Evolutionary conservation across 2,888 invertebrate species (phyloP).

Genomic region (Amphipoea oculea): DNA sequence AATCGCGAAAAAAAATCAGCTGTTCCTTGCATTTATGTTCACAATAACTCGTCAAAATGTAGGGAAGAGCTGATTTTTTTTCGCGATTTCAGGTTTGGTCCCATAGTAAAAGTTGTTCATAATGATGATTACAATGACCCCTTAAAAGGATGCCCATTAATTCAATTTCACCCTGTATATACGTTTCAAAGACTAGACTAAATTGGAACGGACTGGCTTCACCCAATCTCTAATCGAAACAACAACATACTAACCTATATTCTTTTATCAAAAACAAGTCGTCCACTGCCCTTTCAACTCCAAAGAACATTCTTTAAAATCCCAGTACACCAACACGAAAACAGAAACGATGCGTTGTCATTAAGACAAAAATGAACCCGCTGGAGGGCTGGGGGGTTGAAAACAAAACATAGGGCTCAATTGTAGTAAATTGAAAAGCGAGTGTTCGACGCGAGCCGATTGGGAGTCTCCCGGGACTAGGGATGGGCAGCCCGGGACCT

Average conservation of each 20-base stretch:
- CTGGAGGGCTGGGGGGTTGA: conserved; percentile 60
- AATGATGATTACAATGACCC: no score
- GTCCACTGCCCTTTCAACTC: conserved; percentile 9
- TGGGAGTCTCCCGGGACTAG: conserved; percentile 82
- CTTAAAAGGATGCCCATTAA: no score
- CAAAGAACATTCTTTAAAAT: conserved; percentile 32
- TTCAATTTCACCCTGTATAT: no score
- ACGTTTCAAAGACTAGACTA: not conserved
- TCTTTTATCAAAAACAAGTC: not conserved
- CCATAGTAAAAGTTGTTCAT: no score
- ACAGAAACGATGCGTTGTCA: conserved; percentile 49
- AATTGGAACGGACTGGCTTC: not conserved
- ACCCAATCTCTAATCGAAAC: not conserved
- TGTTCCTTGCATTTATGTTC: no score
- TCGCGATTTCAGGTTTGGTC: no score
- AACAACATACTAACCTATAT: conserved; percentile 42
- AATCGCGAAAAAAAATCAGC: no score
- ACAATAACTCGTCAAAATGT: no score
- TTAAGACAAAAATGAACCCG: conserved; percentile 65
- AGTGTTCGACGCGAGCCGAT: conserved; percentile 73
- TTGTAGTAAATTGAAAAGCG: conserved; percentile 83
- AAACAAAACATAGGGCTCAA: conserved; percentile 76
- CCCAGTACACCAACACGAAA: conserved; percentile 40
- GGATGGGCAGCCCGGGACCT: conserved; percentile 71
- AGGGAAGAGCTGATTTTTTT: no score